Evolutionary conservation across 2,113 vertebrate genomes (phyloP), one percentile per base, ranked within the genome.

Genomic region (Orientallactaga bullata): DNA sequence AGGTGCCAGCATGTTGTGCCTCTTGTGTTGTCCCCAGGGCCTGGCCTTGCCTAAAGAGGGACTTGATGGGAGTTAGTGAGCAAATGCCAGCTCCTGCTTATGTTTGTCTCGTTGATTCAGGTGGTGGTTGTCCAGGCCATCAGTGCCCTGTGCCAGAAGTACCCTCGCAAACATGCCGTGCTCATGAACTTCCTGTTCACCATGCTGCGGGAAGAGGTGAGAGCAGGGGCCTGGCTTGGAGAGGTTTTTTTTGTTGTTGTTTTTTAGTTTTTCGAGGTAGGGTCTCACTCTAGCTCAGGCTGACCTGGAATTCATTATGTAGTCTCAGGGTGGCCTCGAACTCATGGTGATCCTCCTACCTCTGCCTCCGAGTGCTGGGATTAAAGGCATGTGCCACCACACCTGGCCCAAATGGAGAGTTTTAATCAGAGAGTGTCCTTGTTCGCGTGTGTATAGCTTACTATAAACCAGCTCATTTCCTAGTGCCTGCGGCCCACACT

Each of bases 151-250:
- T 99, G 98, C 91, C 98, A 99, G 98, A 99, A 99, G 90, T 99
- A 98, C 39, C 98, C 98, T 87, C 98, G 98, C 66, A 99, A 99
- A 78, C 98, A 99, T 0, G 95, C 98, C 0, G 98, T 98, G 82
- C 98, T 99, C 90, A 99, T 99, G 98, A 98, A 98, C 95, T 99
- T 99, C 91, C 98, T 99, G 80, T 99, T 98, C 97, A 98, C 98
- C 28, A 99, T 99, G 98, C 98, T 99, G 60, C 98, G 98, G 23
- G 98, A 99, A 74, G 98, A 99, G 98, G 98, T 99, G 80, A 79
- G 97, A n/a, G 20, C 5, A 28, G 18, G 51, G n/a, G 39, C 35
- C 58, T 37, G 35, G 32, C 23, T 32, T 30, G n/a, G n/a, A n/a
- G n/a, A n/a, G n/a, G n/a, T n/a, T n/a, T n/a, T n/a, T n/a, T n/a